Evolutionary conservation across 2,113 vertebrate species (phyloP), one percentile per base, ranked within the genome.

Genomic region (Periophthalmus modestus): DNA sequence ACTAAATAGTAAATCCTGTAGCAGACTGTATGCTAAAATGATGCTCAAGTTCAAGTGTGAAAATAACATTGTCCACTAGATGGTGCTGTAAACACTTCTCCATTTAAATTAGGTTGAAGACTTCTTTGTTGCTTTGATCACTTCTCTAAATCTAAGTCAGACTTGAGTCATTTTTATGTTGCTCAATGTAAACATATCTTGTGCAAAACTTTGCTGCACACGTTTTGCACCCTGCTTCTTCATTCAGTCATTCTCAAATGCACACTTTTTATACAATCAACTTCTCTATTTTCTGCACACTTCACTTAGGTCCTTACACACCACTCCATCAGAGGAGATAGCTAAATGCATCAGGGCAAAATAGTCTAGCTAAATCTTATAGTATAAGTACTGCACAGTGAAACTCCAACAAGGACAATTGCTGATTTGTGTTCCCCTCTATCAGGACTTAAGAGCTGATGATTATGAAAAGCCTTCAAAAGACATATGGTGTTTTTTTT

Each of bases 31-130:
- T 43, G 10, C 39, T 43, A 43, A 43, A 9, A 9, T 43, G 9
- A 43, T 5, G 36, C 39, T 43, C 39, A 43, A 43, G 7, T 21
- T 58, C 24, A 63, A 63, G 61, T 63, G 85, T 76, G 0, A 33
- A 85, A 74, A 57, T 46, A 2, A 52, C 10, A n/a, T 59, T n/a
- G 4, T 50, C 86, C 91, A 89, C 86, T 69, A 86, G 91, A 82
- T 87, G 88, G 86, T 62, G 80, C 0, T 69, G 71, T 54, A 2
- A 0, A 1, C 54, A 24, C 1, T 55, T 43, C 4, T 21, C 19
- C 2, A 9, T 62, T 12, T 62, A 7, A 33, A 61, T 34, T 33
- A 18, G 58, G 1, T 62, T 16, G 13, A 16, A 33, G 28, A 16
- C 28, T 18, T 33, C 7, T 16, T 7, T 61, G 16, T 62, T 58